These are phyloP conservation scores for Vanacampus margaritifer DNA, from an alignment of 2,113 vertebrate species.

Conservation along the genomic window DNA sequence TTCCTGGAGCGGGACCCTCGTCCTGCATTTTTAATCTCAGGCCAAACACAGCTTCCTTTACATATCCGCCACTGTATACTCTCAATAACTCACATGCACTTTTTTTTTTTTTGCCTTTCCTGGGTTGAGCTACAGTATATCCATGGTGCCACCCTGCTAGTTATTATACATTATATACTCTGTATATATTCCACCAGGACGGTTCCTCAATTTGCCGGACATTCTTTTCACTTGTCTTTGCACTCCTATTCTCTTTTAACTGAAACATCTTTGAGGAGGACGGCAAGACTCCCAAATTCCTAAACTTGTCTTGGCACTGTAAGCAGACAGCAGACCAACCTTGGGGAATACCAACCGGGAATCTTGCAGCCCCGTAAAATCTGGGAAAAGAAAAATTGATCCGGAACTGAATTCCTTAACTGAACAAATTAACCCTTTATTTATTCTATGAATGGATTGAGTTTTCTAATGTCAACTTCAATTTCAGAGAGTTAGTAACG, in stretches of 20 bases:
- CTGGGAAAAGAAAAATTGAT: conserved; percentile 18
- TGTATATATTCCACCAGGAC: conserved; percentile 49
- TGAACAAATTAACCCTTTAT: not conserved
- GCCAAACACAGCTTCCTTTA: conserved; percentile 67
- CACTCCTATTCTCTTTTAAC: conserved; percentile 3
- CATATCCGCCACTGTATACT: conserved; percentile 49
- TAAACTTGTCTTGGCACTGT: conserved; percentile 41
- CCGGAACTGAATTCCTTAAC: not conserved
- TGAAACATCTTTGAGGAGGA: conserved; percentile 21
- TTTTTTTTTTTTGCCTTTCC: conserved; percentile 13
- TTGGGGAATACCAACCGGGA: conserved; percentile 23
- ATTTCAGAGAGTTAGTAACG: not conserved
- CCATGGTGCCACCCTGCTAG: conserved; percentile 29
- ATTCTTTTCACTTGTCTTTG: not conserved
- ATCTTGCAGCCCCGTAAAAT: conserved; percentile 34
- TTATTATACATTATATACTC: conserved; percentile 24
- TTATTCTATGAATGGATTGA: too few species aligned
- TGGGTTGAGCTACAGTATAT: not conserved
- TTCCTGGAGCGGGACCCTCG: conserved; percentile 55
- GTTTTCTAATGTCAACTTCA: not conserved
- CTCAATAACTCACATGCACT: conserved; percentile 24
- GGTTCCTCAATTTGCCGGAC: conserved; percentile 20
- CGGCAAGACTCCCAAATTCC: conserved; percentile 39
- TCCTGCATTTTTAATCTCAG: conserved; percentile 67
- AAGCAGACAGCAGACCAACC: conserved; percentile 18